Base-by-base conservation (phyloP, 2,797 vertebrate species). In the Halcyon chelicuti region DNA sequence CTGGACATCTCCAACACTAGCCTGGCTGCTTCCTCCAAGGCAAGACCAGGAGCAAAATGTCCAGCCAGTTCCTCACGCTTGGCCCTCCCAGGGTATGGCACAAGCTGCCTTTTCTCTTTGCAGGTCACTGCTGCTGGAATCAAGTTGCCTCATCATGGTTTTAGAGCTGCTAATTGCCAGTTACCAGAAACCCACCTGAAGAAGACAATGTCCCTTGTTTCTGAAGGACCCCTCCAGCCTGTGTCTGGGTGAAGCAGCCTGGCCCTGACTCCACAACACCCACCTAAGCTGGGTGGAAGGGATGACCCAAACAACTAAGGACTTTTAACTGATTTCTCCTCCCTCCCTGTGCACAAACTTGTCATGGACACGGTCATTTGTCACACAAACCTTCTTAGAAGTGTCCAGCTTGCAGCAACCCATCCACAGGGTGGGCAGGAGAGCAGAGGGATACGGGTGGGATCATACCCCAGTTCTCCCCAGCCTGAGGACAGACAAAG, bases 281-380 rank as follows among this genome's bases (percentile, higher is more conserved):
- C 1, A 2, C 44, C 31, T 1, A 1, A 73, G 37, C 65, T 77
- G 31, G 49, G 26, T 37, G 22, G 0, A 3, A 44, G 13, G 22
- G 5, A 49, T 12, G 13, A 49, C 47, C 14, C 23, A 25, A 49
- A 49, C 47, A 25, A 49, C 23, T 49, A 49, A 49, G 44, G 10
- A 26, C 25, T 49, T 49, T 46, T 12, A 46, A 46, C 25, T 2
- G 2, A 10, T 52, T 73, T 42, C 37, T 71, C 35, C 67, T 80
- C 35, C 33, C 42, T 14, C 35, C 33, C 52, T 16, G 1, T 7
- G 13, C 22, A 61, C 23, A 61, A 6, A 23, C 23, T 55, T 28
- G 9, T 46, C 39, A 31, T 0, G 0, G 7, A 55, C 17, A 31
- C 0, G 1, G 14, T 33, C 46, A 33, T 60, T 85, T 19, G 3